A percentile compares a stretch with the other conserved stretches of the same genome.
Evolutionary conservation across 2,113 vertebrate species (phyloP).

Genomic region (Syngnathus floridae): DNA sequence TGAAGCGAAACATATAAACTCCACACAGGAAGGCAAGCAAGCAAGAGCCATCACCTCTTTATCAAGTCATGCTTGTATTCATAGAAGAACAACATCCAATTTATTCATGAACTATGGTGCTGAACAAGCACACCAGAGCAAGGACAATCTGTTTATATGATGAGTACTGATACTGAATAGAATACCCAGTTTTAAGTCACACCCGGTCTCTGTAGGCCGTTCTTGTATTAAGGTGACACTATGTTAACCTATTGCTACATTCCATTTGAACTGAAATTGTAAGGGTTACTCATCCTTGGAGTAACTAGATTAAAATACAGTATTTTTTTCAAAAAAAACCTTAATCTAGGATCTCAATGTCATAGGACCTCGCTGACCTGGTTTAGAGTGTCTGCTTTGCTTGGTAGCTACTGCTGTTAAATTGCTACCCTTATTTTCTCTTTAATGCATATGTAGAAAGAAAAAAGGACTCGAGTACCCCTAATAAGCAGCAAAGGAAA

Average conservation of each 20-base stretch:
- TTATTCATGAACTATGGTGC: background rate
- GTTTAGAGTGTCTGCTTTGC: constrained; percentile 6
- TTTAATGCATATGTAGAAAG: background rate
- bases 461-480: constrained; percentile 4
- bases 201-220: background rate
- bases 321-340: background rate
- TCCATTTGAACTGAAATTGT: background rate
- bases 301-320: background rate
- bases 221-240: background rate
- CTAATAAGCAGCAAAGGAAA: constrained; percentile 12
- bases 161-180: background rate
- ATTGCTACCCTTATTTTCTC: background rate
- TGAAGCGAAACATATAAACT: background rate
- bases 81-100: background rate
- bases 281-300: background rate
- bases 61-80: background rate
- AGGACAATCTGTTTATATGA: background rate
- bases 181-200: background rate
- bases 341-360: background rate
- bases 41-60: background rate
- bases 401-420: constrained; percentile 10
- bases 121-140: background rate
- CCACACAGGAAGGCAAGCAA: background rate
- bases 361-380: background rate
- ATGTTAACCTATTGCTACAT: background rate